Evolutionary conservation across 2,888 invertebrate species (phyloP).

Genomic region (Epistrophe eligans): DNA sequence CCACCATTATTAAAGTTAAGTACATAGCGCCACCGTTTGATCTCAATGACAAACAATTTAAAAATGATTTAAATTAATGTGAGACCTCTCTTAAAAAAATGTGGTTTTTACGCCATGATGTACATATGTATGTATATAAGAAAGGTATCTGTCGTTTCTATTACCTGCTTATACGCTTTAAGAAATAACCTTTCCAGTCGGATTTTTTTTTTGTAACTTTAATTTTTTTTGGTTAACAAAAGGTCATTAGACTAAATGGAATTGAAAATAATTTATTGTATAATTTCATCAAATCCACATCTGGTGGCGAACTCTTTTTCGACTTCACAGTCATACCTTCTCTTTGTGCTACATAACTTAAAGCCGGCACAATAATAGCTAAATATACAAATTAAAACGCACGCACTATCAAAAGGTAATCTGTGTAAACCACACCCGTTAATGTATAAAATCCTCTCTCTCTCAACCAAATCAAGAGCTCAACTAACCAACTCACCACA

Average conservation of each 20-base stretch:
- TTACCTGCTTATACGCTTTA: too few relatives aligned
- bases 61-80: conserved; percentile 6
- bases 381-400: not conserved
- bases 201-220: not conserved
- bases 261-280: not conserved
- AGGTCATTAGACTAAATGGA: not conserved
- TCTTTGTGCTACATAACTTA: not conserved
- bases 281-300: not conserved
- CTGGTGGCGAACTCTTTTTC: not conserved
- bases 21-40: conserved; percentile 31
- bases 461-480: conserved; percentile 13
- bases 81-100: not conserved
- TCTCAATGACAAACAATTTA: conserved; percentile 30
- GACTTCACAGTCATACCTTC: not conserved
- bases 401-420: conserved; percentile 24
- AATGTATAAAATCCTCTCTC: conserved; percentile 28
- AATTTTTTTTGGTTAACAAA: not conserved
- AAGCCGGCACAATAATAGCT: not conserved
- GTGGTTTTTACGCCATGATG: not conserved
- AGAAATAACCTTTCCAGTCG: not conserved
- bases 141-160: not conserved
- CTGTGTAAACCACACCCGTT: conserved; percentile 51
- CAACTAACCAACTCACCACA: not conserved
- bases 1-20: conserved; percentile 18
- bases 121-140: too few relatives aligned